These are phyloP conservation scores for Pedionomus torquatus DNA, from an alignment of 2,113 vertebrate species.

Conservation along the genomic window DNA sequence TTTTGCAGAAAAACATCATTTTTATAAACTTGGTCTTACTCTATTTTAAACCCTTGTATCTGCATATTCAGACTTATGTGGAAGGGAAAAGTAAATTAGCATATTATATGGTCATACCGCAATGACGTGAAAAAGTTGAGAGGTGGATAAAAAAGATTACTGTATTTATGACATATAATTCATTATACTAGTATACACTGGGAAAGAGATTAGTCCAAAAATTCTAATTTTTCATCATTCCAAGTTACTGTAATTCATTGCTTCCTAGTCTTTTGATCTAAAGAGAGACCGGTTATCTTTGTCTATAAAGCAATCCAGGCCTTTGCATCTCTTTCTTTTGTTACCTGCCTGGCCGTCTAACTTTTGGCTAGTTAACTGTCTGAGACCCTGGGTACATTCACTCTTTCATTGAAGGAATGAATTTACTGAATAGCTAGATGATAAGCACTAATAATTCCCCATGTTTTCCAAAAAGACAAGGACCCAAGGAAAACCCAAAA, in stretches of 20 bases:
- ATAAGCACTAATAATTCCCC: not conserved
- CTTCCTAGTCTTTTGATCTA: not conserved
- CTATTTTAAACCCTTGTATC: not conserved
- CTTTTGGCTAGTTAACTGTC: not conserved
- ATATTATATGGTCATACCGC: not conserved
- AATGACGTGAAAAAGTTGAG: not conserved
- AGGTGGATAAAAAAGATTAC: not conserved
- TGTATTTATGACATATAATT: not conserved
- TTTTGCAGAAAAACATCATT: not conserved
- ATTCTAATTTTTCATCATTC: not conserved
- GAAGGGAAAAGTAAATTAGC: not conserved
- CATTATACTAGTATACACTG: not conserved
- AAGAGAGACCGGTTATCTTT: not conserved
- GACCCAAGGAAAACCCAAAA: not conserved
- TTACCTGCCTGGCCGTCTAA: not conserved
- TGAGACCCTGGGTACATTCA: not conserved
- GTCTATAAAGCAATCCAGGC: not conserved
- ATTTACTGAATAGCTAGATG: not conserved
- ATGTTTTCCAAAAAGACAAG: not conserved
- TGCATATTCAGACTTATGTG: not conserved
- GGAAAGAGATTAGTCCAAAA: not conserved
- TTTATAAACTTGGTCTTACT: not conserved
- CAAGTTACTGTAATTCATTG: not conserved
- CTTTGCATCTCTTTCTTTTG: not conserved
- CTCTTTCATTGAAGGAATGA: not conserved